Percentiles rank a stretch among this genome's conserved stretches.
Conservation (phyloP, 2,113 vertebrate genomes). For the Azemiops feae region DNA sequence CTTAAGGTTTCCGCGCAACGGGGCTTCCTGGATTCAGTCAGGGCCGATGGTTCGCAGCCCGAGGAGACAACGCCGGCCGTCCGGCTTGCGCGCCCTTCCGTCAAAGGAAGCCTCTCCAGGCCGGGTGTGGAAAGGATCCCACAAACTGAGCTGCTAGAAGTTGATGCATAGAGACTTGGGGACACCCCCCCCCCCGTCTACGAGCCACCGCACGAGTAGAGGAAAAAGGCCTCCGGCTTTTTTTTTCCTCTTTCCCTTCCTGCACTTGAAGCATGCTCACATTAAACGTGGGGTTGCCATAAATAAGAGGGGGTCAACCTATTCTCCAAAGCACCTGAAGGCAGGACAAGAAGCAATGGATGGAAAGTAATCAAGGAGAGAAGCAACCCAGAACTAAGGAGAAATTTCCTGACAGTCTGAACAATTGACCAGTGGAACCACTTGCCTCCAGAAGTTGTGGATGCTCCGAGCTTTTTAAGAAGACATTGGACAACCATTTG, state of each 20-base stretch:
- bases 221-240: background rate
- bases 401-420: too few relatives aligned
- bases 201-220: background rate
- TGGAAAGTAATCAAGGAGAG: background rate
- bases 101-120: slow-evolving; percentile 17
- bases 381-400: background rate
- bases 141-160: background rate
- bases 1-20: slow-evolving; percentile 51
- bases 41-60: background rate
- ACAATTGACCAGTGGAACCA: background rate
- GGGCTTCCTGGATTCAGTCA: slow-evolving; percentile 38
- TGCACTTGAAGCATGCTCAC: background rate
- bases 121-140: background rate
- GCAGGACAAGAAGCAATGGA: background rate
- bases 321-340: background rate
- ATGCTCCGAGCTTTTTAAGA: background rate
- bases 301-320: background rate
- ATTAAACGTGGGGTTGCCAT: background rate
- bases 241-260: background rate
- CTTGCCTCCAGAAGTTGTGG: background rate
- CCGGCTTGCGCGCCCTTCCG: background rate
- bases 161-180: too few relatives aligned
- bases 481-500: background rate
- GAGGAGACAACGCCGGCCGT: slow-evolving; percentile 20
- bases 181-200: background rate